Conservation (phyloP, 2,888 invertebrate species). For the Sipha maydis region DNA sequence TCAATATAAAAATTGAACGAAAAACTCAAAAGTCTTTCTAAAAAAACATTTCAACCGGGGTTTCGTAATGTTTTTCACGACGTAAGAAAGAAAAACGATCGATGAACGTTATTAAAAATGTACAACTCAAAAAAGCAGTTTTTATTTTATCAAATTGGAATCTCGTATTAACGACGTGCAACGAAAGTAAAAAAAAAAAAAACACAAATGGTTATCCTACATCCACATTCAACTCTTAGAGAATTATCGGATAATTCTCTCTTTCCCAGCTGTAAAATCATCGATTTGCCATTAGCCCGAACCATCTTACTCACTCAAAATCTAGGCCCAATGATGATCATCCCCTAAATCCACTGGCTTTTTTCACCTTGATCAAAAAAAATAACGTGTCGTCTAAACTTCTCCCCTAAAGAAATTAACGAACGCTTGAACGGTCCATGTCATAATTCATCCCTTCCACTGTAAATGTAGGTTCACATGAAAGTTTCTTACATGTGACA, state of each 20-base stretch:
- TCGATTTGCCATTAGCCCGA: conserved; percentile 56
- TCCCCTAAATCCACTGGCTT: conserved; percentile 32
- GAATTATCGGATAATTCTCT: conserved; percentile 36
- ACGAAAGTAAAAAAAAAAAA: neutral
- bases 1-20: conserved; percentile 27
- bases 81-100: conserved; percentile 15
- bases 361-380: conserved; percentile 56
- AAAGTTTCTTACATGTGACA: conserved; percentile 37
- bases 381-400: neutral
- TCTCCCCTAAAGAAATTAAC: conserved; percentile 53
- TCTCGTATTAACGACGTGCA: conserved; percentile 53
- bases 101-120: conserved; percentile 43
- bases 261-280: conserved; percentile 26
- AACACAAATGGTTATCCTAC: conserved; percentile 30
- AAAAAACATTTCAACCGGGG: neutral
- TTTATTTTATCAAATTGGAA: conserved; percentile 39
- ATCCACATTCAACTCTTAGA: conserved; percentile 24
- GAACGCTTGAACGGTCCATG: conserved; percentile 46
- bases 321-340: conserved; percentile 31
- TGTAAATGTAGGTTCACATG: neutral
- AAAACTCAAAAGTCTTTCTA: conserved; percentile 2
- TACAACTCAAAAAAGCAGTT: conserved; percentile 22
- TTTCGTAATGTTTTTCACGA: conserved; percentile 10
- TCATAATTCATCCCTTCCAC: conserved; percentile 48
- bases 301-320: conserved; percentile 43